These are phyloP conservation scores for Butorides virescens DNA, from an alignment of 2,113 vertebrate genomes.

Conservation along the genomic window DNA sequence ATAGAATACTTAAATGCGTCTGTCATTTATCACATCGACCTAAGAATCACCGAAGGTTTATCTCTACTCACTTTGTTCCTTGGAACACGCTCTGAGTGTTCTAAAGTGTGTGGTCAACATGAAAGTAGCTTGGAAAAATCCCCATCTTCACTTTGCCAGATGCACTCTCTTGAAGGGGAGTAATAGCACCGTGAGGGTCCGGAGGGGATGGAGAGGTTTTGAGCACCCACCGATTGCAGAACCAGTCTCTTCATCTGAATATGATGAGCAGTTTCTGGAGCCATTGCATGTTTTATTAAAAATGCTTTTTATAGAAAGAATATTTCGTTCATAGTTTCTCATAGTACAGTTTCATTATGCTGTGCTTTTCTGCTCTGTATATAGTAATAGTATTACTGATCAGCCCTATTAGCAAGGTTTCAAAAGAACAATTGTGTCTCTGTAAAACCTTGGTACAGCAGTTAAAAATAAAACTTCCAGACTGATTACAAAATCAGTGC, in stretches of 20 bases:
- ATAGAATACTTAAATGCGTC: neutral
- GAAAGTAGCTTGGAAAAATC: constrained; percentile 36
- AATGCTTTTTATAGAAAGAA: constrained; percentile 25
- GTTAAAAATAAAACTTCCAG: constrained; percentile 47
- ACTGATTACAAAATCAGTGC: constrained; percentile 17
- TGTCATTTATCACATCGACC: neutral
- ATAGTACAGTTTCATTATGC: neutral
- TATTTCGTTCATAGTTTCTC: constrained; percentile 4
- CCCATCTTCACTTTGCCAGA: neutral
- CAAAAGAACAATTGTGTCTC: constrained; percentile 48
- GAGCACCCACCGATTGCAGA: neutral
- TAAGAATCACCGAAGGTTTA: neutral
- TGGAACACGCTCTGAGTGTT: neutral
- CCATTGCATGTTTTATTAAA: constrained; percentile 51
- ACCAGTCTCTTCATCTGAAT: neutral
- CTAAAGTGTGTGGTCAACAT: neutral
- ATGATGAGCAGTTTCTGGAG: constrained; percentile 25
- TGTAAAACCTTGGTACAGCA: constrained; percentile 33
- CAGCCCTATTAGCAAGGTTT: constrained; percentile 19
- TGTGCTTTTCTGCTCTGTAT: constrained; percentile 1
- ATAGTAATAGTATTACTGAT: constrained; percentile 42
- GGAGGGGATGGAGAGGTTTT: neutral
- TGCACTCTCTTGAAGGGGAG: neutral
- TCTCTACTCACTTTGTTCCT: neutral
- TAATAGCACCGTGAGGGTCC: neutral